A percentile compares a stretch with the other conserved stretches of the same genome.
Evolutionary conservation across 2,113 vertebrate species (phyloP).

Genomic region (Hemiscyllium ocellatum): DNA sequence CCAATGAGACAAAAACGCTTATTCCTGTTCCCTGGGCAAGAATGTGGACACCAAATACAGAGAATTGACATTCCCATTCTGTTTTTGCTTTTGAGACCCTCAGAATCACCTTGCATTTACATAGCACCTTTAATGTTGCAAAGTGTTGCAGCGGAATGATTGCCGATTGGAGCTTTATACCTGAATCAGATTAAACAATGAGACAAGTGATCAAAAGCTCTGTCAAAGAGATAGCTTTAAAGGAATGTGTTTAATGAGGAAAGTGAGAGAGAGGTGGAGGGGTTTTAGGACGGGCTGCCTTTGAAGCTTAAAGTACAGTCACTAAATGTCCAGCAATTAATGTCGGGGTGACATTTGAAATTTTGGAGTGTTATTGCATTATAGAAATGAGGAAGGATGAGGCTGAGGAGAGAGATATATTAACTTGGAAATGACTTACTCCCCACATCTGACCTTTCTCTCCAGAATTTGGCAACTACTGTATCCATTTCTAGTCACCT

Average conservation of each 20-base stretch:
- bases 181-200: background rate
- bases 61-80: background rate
- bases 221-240: background rate
- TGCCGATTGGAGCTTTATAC: background rate
- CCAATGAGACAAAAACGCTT: background rate
- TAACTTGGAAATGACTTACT: background rate
- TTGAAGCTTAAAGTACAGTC: background rate
- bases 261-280: background rate
- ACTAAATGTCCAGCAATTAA: background rate
- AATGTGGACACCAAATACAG: background rate
- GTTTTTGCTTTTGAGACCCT: background rate
- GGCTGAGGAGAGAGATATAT: background rate
- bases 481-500: background rate
- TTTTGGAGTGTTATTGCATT: background rate
- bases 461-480: background rate
- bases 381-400: background rate
- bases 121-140: background rate
- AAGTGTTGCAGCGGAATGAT: background rate
- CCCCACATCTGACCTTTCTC: background rate
- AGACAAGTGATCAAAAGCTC: background rate
- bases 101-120: background rate
- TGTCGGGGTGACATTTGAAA: background rate
- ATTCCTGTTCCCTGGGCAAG: background rate
- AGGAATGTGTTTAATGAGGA: background rate
- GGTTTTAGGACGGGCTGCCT: background rate